Evolutionary conservation across 2,797 vertebrate genomes (phyloP), one percentile per base, ranked within the genome.

Genomic region (Chloroceryle inda): DNA sequence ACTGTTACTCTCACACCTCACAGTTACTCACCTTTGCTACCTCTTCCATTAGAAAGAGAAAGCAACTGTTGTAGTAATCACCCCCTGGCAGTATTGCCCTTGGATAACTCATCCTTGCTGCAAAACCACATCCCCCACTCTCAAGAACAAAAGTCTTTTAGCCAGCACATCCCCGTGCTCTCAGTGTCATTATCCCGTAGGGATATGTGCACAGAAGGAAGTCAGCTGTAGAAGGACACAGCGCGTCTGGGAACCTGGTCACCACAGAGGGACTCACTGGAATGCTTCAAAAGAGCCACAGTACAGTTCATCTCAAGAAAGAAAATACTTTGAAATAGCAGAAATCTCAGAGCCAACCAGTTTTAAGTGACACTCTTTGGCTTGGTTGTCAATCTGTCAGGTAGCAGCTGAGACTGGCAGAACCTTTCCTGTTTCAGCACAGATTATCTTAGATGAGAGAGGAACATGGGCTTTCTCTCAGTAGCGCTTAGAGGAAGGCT

Each of bases 121-220:
- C 49, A 82, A 23, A 89, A 85, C 38, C 3, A 2, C 37, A 53
- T 53, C 61, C 82, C 38, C 53, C 11, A 8, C 42, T 58, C 45
- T 69, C 53, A 68, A 61, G 49, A 87, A 6, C 11, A 55, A 37
- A 50, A 58, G 22, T 21, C 18, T 68, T 53, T 38, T 26, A 73
- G 77, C 50, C 50, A 85, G 47, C 26, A 33, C 1, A 4, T 40
- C 74, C 69, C 22, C 0, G 0, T 72, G 29, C 27, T 38, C 18
- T 80, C 35, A 4, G 17, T 47, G 31, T 49, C 56, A 6, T 77
- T 67, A 20, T 78, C 26, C 67, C 56, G 15, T 17, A 66, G 35
- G 35, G 6, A 9, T 4, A 27, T 26, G 9, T 31, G 37, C 11
- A 26, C 19, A 38, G 52, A 42, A 45, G 55, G 33, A 74, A 66